These are phyloP conservation scores for Latrodectus elegans DNA, from an alignment of 2,888 invertebrate species.

Conservation along the genomic window DNA sequence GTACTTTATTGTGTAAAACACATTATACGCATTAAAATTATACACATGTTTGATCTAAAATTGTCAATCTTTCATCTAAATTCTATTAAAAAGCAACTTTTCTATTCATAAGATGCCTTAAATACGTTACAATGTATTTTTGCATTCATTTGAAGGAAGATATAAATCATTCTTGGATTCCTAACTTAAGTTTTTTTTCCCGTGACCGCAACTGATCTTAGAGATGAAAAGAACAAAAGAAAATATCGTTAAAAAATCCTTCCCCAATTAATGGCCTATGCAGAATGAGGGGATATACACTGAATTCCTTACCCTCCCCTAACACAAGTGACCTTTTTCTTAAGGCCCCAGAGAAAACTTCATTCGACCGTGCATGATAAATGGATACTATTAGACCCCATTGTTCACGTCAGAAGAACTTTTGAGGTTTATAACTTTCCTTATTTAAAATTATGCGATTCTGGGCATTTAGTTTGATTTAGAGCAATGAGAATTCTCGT, in stretches of 20 bases:
- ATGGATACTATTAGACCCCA: conserved; percentile 40
- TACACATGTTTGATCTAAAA: too few species aligned
- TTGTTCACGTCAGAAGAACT: conserved; percentile 38
- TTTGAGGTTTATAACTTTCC: conserved; percentile 45
- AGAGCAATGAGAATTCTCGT: conserved; percentile 37
- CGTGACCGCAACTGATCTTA: too few species aligned
- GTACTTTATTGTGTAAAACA: too few species aligned
- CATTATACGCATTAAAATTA: too few species aligned
- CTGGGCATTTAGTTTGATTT: conserved; percentile 39
- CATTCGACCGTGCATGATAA: conserved; percentile 52
- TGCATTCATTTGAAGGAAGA: too few species aligned
- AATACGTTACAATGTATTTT: too few species aligned
- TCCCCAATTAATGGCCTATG: conserved; percentile 48
- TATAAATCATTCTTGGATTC: too few species aligned
- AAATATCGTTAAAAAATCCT: conserved; percentile 19
- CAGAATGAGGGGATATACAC: not conserved
- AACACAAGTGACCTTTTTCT: not conserved
- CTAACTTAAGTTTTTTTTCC: too few species aligned
- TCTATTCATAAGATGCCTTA: too few species aligned
- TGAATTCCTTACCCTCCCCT: not conserved
- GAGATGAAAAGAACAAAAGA: not conserved
- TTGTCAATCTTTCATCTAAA: too few species aligned
- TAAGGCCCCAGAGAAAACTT: conserved; percentile 22
- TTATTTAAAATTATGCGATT: conserved; percentile 39
- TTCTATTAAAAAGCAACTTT: too few species aligned